These are phyloP conservation scores for Trogon surrucura DNA, from an alignment of 2,113 vertebrate genomes.

Conservation along the genomic window DNA sequence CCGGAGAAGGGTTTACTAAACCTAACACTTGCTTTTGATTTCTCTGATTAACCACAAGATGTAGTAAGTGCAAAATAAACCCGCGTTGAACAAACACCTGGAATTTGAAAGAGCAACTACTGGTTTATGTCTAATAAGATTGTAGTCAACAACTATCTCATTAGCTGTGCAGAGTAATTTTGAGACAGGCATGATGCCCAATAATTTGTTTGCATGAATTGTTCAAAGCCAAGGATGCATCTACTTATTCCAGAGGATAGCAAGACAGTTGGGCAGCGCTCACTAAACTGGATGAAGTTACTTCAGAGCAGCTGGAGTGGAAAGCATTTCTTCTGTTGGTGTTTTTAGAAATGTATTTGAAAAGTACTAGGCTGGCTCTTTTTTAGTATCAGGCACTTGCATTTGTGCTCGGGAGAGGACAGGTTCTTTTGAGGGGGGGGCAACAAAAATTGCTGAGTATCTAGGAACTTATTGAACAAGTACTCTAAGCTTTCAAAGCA, in stretches of 20 bases:
- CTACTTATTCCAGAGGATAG: background rate
- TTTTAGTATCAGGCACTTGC: background rate
- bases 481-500: background rate
- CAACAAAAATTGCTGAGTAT: background rate
- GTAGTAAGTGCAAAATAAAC: background rate
- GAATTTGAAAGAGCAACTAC: background rate
- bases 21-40: background rate
- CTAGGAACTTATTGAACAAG: background rate
- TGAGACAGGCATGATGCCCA: background rate
- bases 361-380: background rate
- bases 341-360: background rate
- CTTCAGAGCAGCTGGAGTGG: background rate
- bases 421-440: background rate
- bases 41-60: background rate
- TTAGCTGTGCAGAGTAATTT: background rate
- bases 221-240: background rate
- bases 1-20: background rate
- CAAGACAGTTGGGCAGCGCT: background rate
- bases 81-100: background rate
- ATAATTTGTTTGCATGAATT: background rate
- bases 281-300: background rate
- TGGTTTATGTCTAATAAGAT: background rate
- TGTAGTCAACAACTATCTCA: background rate
- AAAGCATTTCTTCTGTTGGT: background rate
- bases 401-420: background rate